Percentiles rank a stretch among this genome's conserved stretches.
Conservation (phyloP, 2,797 vertebrate genomes). For the Capromys pilorides region DNA sequence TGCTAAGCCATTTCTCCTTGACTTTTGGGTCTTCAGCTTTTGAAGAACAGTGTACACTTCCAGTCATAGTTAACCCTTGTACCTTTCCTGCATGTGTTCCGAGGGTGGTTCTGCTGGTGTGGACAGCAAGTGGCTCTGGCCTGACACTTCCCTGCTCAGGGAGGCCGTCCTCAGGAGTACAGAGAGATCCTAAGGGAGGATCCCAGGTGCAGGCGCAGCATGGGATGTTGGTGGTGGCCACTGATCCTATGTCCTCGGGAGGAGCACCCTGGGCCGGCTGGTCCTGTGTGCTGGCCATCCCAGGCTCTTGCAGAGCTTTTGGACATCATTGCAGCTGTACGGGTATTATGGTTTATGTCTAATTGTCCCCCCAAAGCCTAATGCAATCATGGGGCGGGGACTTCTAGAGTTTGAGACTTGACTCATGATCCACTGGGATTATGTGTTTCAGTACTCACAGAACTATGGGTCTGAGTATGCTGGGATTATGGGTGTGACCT, state of each 20-base stretch:
- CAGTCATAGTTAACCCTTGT: not conserved
- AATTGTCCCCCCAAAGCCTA: too few species aligned
- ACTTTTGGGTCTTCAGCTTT: not conserved
- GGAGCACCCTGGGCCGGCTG: not conserved
- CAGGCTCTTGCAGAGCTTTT: not conserved
- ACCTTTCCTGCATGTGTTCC: constrained; percentile 14
- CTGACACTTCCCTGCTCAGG: not conserved
- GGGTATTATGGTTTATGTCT: too few species aligned
- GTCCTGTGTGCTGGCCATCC: not conserved
- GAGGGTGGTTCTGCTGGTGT: constrained; percentile 12
- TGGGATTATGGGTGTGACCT: too few species aligned
- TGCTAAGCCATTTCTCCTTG: not conserved
- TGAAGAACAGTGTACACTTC: not conserved
- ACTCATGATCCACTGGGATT: too few species aligned
- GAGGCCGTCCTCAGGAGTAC: not conserved
- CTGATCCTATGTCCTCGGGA: too few species aligned
- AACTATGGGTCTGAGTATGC: too few species aligned
- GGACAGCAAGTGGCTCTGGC: not conserved
- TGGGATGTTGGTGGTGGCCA: not conserved
- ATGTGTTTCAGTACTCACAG: too few species aligned
- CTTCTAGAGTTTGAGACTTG: too few species aligned
- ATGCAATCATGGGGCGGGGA: too few species aligned
- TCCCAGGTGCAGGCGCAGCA: not conserved
- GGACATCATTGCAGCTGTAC: not conserved
- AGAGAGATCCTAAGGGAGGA: not conserved